phyloP scores from a whole-genome alignment of 2,113 vertebrate genomes.

The Bubo bubo region DNA sequence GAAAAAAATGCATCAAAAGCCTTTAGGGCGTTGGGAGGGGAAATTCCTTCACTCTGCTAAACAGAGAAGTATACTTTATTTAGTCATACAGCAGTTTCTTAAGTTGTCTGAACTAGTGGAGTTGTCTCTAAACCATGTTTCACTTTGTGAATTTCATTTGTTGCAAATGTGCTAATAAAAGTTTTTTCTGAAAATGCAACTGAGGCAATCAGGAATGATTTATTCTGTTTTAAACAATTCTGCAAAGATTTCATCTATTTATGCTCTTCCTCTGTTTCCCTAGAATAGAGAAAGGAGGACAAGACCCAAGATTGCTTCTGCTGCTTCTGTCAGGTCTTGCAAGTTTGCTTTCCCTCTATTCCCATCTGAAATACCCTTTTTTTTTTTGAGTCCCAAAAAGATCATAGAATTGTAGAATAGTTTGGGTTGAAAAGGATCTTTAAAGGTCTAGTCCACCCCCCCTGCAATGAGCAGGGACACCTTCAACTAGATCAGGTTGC shows the following conservation, averaged over 20 bases:
- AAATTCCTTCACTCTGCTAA: constrained; percentile 18
- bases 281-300: neutral
- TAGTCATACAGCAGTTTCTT: constrained; percentile 8
- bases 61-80: constrained; percentile 2
- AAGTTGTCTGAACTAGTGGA: neutral
- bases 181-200: neutral
- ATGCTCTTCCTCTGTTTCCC: neutral
- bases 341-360: neutral
- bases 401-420: neutral
- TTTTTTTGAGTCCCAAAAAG: rapidly evolving
- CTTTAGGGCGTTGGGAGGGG: neutral
- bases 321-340: neutral
- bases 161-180: neutral
- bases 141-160: neutral
- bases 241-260: neutral
- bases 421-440: neutral
- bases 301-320: neutral
- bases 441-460: neutral
- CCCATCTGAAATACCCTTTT: neutral
- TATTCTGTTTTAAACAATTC: neutral
- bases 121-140: neutral
- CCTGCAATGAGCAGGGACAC: neutral
- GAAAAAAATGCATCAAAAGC: constrained; percentile 11
- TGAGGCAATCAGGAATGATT: neutral
- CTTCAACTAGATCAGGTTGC: neutral